Conservation (phyloP, 2,797 vertebrate species). For the Siniperca obscura region DNA sequence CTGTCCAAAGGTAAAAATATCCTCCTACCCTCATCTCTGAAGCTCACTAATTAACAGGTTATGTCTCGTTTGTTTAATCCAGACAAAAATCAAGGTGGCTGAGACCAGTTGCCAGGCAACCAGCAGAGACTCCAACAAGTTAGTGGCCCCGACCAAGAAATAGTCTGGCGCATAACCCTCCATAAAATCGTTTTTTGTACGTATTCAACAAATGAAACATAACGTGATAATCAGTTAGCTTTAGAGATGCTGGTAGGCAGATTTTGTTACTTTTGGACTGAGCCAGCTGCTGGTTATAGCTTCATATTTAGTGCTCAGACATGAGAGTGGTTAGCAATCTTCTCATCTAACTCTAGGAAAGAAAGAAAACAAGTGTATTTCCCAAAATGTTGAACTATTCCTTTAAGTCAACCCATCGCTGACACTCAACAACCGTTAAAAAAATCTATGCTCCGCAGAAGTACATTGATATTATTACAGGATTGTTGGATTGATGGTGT, state of each 20-base stretch:
- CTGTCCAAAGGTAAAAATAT: neutral
- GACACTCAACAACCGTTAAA: neutral
- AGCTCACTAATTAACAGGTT: neutral
- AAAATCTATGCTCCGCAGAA: neutral
- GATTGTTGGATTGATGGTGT: neutral
- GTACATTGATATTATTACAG: neutral
- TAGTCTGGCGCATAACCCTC: no score
- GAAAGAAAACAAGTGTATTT: neutral
- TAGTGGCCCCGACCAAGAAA: neutral
- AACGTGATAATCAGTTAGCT: neutral
- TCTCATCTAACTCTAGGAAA: neutral
- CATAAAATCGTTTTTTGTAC: neutral
- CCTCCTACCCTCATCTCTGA: neutral
- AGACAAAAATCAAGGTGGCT: slow-evolving; percentile 6
- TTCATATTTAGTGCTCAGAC: neutral
- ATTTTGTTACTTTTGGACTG: neutral
- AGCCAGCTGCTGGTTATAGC: neutral
- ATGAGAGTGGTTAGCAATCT: neutral
- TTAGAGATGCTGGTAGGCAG: neutral
- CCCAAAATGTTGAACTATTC: neutral
- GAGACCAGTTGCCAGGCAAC: slow-evolving; percentile 4
- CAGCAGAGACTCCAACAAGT: neutral
- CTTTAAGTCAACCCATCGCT: neutral
- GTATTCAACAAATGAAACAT: neutral
- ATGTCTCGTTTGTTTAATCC: neutral